Percentiles rank a stretch among this genome's conserved stretches.
These are phyloP conservation scores for Dendropsophus ebraccatus DNA, from an alignment of 2,113 vertebrate genomes.

Conservation along the genomic window DNA sequence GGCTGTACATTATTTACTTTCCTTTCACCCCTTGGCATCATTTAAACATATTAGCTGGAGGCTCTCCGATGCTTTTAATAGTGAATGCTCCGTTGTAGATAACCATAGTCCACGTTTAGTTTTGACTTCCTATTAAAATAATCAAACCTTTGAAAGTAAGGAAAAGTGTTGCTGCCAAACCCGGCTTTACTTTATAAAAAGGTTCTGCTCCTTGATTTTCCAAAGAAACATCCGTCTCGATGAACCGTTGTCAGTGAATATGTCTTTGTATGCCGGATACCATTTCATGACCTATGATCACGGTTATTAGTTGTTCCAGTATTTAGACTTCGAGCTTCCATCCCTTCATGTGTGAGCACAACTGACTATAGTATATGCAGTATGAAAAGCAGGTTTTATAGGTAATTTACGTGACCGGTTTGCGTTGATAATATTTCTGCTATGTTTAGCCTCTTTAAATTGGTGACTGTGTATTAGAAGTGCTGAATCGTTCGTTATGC, in stretches of 20 bases:
- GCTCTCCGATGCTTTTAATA: conserved; percentile 26
- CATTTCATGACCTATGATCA: conserved; percentile 49
- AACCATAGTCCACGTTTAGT: conserved; percentile 49
- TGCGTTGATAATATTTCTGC: neutral
- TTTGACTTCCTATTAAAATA: conserved; percentile 52
- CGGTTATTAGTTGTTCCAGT: conserved; percentile 46
- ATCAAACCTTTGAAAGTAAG: conserved; percentile 53
- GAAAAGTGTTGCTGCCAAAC: conserved; percentile 48
- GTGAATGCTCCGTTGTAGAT: conserved; percentile 49
- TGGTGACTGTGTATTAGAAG: neutral
- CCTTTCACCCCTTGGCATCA: conserved; percentile 40
- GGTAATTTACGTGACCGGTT: neutral
- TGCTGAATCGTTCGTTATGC: neutral
- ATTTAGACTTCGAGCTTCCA: conserved; percentile 28
- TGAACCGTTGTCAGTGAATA: conserved; percentile 52
- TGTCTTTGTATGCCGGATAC: conserved; percentile 46
- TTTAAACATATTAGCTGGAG: conserved; percentile 28
- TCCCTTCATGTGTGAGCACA: conserved; percentile 35
- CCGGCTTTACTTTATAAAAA: conserved; percentile 33
- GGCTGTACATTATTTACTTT: conserved; percentile 27
- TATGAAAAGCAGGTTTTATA: conserved; percentile 15
- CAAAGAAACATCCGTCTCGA: conserved; percentile 46
- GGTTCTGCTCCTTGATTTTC: conserved; percentile 55
- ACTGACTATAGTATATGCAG: conserved; percentile 28
- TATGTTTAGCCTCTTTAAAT: neutral